Evolutionary conservation across 2,888 invertebrate species (phyloP), one percentile per base, ranked within the genome.

Genomic region (Microplitis manilae): DNA sequence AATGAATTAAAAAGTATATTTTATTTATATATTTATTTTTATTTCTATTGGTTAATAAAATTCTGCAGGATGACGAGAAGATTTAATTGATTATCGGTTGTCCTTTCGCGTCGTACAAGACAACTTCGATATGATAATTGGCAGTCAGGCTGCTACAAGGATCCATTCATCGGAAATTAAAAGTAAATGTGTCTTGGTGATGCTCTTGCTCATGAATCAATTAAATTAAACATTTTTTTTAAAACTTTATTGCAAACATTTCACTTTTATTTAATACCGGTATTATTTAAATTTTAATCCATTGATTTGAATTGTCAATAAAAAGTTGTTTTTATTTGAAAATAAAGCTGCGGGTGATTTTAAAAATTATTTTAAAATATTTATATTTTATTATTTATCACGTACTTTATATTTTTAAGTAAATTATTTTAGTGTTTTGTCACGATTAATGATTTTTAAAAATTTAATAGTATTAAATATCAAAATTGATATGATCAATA

Each of bases 51-150:
- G 39, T 6, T 20, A 67, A 20, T 67, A 67, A 39, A 64, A 64
- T 64, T 8, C 8, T 64, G 38, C 9, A 38, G 5, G 38, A 67
- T 20, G 20, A n/a, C 67, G 38, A 67, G 7, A 9, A n/a, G 30
- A 67, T 67, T 39, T 67, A 62, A 61, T 72, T 50, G 50, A 50
- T 50, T 13, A 50, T 50, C 50, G 13, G 13, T 13, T 62, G 62
- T 72, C 71, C 62, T 62, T 72, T 72, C 39, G 38, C 17, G 71
- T 71, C 71, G 38, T 9, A 60, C 5, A 38, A n/a, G 39, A 67
- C 9, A 50, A 70, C 70, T 38, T 59, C 61, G 61, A 71, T 71
- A 71, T 60, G 39, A 60, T 71, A 71, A 71, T 71, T 71, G 71
- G 30, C 61, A 38, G 6, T 61, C 38, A 15, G 61, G 61, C 30